A percentile compares a stretch with the other conserved stretches of the same genome.
These are phyloP conservation scores for Calonectris borealis DNA, from an alignment of 2,113 vertebrate genomes.

Conservation along the genomic window DNA sequence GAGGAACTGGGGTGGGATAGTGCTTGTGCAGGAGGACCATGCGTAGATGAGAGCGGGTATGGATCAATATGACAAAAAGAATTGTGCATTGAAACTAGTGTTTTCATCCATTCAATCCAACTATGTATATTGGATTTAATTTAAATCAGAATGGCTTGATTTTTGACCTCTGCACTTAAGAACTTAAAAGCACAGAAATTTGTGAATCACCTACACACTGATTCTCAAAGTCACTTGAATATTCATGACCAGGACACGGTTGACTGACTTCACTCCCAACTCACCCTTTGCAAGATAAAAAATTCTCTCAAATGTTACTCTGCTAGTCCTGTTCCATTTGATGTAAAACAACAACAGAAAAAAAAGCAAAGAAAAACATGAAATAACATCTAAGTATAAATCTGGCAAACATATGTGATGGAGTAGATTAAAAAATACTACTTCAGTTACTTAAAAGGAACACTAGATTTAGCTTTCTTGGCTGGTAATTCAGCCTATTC, in stretches of 20 bases:
- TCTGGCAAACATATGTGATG: background rate
- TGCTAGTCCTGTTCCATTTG: background rate
- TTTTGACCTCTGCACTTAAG: background rate
- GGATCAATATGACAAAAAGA: background rate
- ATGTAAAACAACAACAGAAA: background rate
- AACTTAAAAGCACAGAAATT: background rate
- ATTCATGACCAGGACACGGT: background rate
- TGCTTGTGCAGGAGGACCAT: accelerated
- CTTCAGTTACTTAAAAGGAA: background rate
- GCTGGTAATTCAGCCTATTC: background rate
- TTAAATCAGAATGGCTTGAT: background rate
- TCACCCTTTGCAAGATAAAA: background rate
- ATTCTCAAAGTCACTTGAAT: background rate
- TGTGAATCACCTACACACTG: background rate
- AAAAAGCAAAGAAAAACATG: background rate
- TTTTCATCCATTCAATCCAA: background rate
- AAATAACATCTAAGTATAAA: background rate
- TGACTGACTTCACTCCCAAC: background rate
- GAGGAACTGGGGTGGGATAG: background rate
- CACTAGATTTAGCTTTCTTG: background rate
- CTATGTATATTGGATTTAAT: background rate
- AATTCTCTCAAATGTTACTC: background rate
- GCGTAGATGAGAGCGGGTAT: accelerated
- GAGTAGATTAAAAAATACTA: background rate
- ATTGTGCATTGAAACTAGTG: background rate